Evolutionary conservation across 2,113 vertebrate species (phyloP), one percentile per base, ranked within the genome.

Genomic region (Epinephelus cyanopodus): DNA sequence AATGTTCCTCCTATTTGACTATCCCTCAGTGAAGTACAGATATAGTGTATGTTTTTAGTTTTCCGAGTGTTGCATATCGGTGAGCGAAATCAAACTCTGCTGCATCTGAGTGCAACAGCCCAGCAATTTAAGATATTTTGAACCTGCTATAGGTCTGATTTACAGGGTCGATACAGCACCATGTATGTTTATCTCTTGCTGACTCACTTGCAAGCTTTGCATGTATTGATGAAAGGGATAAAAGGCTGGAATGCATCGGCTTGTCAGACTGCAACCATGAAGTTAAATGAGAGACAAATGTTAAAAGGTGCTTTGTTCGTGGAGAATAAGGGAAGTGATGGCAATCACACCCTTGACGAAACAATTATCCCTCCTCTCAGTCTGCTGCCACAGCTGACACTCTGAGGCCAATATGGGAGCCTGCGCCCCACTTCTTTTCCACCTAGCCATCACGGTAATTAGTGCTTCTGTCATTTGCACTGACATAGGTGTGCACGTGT

Each of bases 301-400:
- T 85, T 89, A 88, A 90, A 90, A 90, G 81, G 83, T 78, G 74
- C 83, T 84, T 83, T 86, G 67, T 82, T 86, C 70, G 17, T 60
- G 29, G 33, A 77, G 75, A 84, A 74, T 71, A 85, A 90, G 79
- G 88, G 78, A 91, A 84, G 84, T 71, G 83, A 84, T 87, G 87
- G 85, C 87, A 92, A 92, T 94, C 91, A 90, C 88, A 83, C 76
- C 79, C 87, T 92, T 90, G 91, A 94, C 68, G 72, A 91, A 90
- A 92, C 92, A 90, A 94, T 93, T 90, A 92, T 87, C 87, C n/a
- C 66, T 77, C 78, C 84, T 70, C 74, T 80, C 77, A 74, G 65
- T 90, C 87, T 77, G 73, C 87, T 72, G 81, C 83, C 83, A 90
- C 71, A 65, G 77, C 79, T 87, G 86, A 85, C 86, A 88, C 62